phyloP scores from a whole-genome alignment of 2,797 vertebrate species.

The Anguilla marmorata region DNA sequence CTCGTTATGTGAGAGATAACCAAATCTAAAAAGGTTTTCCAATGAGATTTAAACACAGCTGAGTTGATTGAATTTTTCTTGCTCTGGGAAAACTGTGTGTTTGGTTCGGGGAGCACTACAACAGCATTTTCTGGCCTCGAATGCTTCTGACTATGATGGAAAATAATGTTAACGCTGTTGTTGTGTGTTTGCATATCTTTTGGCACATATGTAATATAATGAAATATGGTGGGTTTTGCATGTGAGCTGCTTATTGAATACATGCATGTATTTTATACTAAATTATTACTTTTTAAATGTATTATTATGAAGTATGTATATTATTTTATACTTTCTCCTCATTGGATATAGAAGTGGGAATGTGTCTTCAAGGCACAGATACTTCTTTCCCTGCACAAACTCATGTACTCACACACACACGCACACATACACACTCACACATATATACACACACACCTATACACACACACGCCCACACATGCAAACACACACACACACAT shows the following conservation, averaged over 20 bases:
- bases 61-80: background rate
- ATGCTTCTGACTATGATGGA: background rate
- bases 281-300: background rate
- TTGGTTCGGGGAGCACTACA: background rate
- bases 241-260: background rate
- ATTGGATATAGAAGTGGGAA: slow-evolving; percentile 7
- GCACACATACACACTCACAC: background rate
- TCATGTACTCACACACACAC: background rate
- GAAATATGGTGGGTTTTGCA: background rate
- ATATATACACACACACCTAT: background rate
- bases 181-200: background rate
- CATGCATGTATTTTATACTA: background rate
- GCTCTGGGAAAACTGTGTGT: background rate
- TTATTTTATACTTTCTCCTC: too few relatives aligned
- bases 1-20: slow-evolving; percentile 22
- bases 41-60: background rate
- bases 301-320: too few relatives aligned
- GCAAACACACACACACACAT: background rate
- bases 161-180: background rate
- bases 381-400: background rate
- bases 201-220: background rate
- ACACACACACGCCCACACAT: background rate
- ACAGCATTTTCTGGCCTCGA: background rate
- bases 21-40: background rate
- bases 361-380: background rate